Evolutionary conservation across 1,140 invertebrate species (phyloP), one percentile per base, ranked within the genome.

Genomic region (Anagrus nilaparvatae): DNA sequence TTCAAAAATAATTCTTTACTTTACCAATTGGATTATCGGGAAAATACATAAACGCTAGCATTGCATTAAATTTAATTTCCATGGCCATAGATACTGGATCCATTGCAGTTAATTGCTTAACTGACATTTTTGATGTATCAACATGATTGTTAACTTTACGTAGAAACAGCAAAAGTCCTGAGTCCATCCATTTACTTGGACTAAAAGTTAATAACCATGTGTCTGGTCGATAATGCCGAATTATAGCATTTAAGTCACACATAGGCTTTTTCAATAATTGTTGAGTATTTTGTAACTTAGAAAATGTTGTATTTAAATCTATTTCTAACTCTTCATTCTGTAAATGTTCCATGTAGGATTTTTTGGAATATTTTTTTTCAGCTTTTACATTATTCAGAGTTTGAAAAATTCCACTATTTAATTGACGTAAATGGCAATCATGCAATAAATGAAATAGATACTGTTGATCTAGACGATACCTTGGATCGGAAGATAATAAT

Each of bases 141-240:
- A 9, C 40, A 40, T n/a, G n/a, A 8, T n/a, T n/a, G 44, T 58
- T 59, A 9, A 63, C 47, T 47, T 51, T 29, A 10, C 39, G 42
- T 27, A 63, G 19, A 52, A 59, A 56, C 25, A 55, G 34, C 30
- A 43, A 38, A 43, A 67, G 50, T 43, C 59, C 57, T 12, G 49
- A 39, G 55, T 57, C 60, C 23, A 57, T 36, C 49, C 52, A 63
- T 50, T 65, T 58, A 31, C 44, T 50, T 13, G 59, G 57, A 52
- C 59, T 63, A 4, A 64, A 43, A 9, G 59, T 63, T 3, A 67
- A 32, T 53, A 63, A 67, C 53, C 58, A 67, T 8, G n/a, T n/a
- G n/a, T n/a, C n/a, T n/a, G n/a, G n/a, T n/a, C n/a, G n/a, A n/a
- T n/a, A n/a, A n/a, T n/a, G n/a, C n/a, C n/a, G n/a, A n/a, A n/a